A percentile compares a stretch with the other conserved stretches of the same genome.
phyloP scores from a whole-genome alignment of 2,113 vertebrate genomes.

The Microtus oregoni region DNA sequence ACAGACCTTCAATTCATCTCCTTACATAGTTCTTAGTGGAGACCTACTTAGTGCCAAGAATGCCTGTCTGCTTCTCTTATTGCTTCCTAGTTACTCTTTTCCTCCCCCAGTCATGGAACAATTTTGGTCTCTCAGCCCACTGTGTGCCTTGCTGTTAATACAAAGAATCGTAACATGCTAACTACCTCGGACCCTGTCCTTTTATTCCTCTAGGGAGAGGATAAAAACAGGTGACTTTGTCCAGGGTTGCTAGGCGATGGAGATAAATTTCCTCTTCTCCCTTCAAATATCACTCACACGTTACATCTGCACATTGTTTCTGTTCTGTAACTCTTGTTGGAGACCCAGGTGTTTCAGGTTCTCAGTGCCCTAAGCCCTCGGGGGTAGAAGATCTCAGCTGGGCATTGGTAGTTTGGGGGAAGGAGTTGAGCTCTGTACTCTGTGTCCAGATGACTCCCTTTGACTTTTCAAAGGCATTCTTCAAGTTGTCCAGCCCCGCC shows the following conservation, averaged over 20 bases:
- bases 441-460: neutral
- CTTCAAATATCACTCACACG: too few relatives aligned
- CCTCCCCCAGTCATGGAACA: neutral
- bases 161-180: neutral
- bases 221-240: slow-evolving; percentile 7
- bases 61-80: neutral
- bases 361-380: neutral
- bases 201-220: neutral
- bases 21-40: neutral
- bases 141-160: neutral
- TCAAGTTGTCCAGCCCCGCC: neutral
- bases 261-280: neutral
- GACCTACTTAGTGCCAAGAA: neutral
- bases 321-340: neutral
- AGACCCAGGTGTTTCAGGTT: neutral
- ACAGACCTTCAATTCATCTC: neutral
- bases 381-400: neutral
- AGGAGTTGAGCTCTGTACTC: neutral
- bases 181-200: neutral
- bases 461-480: neutral
- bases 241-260: neutral
- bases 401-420: neutral
- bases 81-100: neutral
- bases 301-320: neutral
- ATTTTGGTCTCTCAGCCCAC: neutral